These are phyloP conservation scores for Patagioenas fasciata DNA, from an alignment of 2,113 vertebrate species.

Conservation along the genomic window DNA sequence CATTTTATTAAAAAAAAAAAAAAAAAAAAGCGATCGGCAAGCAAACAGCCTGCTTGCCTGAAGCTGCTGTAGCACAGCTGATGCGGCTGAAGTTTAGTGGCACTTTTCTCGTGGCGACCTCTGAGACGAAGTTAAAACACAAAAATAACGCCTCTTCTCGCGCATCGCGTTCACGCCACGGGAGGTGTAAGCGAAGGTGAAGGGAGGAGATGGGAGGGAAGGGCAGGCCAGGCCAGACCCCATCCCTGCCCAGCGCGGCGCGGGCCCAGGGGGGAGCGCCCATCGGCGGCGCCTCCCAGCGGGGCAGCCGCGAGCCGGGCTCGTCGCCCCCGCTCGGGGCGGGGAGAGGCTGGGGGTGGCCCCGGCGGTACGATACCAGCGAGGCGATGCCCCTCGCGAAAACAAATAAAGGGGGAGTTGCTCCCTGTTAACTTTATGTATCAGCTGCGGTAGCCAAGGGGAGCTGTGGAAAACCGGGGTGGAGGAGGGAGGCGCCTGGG, in stretches of 20 bases:
- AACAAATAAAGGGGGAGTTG: rapidly evolving
- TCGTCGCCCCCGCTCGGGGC: background rate
- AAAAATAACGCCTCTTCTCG: background rate
- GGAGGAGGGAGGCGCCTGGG: too few species aligned
- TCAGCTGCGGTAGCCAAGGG: background rate
- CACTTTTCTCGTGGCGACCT: background rate
- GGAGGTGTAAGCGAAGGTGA: background rate
- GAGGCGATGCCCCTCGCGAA: background rate
- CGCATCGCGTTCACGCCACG: background rate
- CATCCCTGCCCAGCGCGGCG: background rate
- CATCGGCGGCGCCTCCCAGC: too few species aligned
- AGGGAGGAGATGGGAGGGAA: too few species aligned
- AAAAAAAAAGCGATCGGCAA: background rate
- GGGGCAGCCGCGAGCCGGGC: background rate
- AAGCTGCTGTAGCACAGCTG: background rate
- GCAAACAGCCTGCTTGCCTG: background rate
- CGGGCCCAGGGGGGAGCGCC: background rate
- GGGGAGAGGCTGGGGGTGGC: background rate
- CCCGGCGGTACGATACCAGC: too few species aligned
- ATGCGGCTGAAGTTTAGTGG: background rate
- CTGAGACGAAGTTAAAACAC: background rate
- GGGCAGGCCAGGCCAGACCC: background rate
- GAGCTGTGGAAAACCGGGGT: background rate
- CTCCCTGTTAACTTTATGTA: background rate
- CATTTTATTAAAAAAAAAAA: background rate